Conservation (phyloP, 2,888 invertebrate species). For the Subacronicta megacephala region DNA sequence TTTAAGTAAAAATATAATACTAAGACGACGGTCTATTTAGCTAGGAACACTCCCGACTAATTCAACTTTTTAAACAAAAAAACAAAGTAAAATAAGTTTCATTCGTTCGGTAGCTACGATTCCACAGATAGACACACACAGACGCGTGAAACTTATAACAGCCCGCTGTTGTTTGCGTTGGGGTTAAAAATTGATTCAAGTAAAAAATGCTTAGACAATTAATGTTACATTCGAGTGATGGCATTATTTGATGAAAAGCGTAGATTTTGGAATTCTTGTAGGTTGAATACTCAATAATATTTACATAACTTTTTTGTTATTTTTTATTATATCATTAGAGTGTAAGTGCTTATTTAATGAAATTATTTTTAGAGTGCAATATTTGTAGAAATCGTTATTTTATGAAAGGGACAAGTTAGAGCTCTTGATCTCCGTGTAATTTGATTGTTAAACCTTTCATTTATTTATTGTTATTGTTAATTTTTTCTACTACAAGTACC, state of each 20-base stretch:
- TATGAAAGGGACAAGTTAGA: conserved; percentile 39
- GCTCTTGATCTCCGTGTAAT: conserved; percentile 49
- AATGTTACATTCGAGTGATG: too few species aligned
- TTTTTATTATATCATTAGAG: conserved; percentile 5
- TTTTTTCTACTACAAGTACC: conserved; percentile 50
- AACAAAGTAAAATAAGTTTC: too few species aligned
- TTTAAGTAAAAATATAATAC: too few species aligned
- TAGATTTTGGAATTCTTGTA: conserved; percentile 22
- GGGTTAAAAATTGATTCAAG: too few species aligned
- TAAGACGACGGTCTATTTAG: too few species aligned
- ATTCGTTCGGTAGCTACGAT: too few species aligned
- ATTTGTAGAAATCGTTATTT: conserved; percentile 11
- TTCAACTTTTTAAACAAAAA: too few species aligned
- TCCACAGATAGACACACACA: too few species aligned
- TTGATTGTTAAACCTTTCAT: conserved; percentile 38
- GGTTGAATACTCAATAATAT: conserved; percentile 6
- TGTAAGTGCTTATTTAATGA: conserved; percentile 26
- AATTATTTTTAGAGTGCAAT: conserved; percentile 9
- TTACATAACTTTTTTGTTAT: conserved; percentile 25
- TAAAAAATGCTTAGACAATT: too few species aligned
- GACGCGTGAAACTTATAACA: too few species aligned
- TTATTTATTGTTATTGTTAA: conserved; percentile 56
- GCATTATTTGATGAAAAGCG: conserved; percentile 1
- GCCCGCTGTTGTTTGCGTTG: too few species aligned
- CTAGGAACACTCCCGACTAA: too few species aligned